Percentiles rank a stretch among this genome's conserved stretches.
These are phyloP conservation scores for Acronicta alni DNA, from an alignment of 2,888 invertebrate species.

Conservation along the genomic window DNA sequence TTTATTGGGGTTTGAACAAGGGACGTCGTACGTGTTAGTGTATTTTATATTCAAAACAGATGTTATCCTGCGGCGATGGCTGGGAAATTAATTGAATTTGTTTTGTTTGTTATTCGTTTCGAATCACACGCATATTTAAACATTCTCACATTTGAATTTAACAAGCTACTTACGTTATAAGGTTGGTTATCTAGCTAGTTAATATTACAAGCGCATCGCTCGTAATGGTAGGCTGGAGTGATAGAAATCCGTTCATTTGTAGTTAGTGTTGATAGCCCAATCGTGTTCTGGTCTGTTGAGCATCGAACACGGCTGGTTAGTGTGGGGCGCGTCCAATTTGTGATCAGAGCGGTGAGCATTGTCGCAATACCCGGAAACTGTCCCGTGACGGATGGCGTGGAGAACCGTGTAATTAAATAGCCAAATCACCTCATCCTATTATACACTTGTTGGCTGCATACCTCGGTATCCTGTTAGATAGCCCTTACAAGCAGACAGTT, in stretches of 20 bases:
- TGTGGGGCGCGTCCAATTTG: conserved; percentile 67
- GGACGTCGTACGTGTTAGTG: conserved; percentile 74
- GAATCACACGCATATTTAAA: conserved; percentile 80
- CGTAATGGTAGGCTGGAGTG: conserved; percentile 42
- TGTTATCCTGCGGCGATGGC: conserved; percentile 80
- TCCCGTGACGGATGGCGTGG: conserved; percentile 74
- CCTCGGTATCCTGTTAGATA: conserved; percentile 42
- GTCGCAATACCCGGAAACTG: conserved; percentile 70
- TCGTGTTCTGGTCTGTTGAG: conserved; percentile 62
- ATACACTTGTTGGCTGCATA: conserved; percentile 58
- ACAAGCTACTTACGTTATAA: conserved; percentile 57
- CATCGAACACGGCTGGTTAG: conserved; percentile 57
- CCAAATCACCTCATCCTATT: conserved; percentile 66
- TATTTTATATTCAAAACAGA: conserved; percentile 88
- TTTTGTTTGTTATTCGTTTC: conserved; percentile 82
- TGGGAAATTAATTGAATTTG: conserved; percentile 85
- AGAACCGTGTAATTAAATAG: conserved; percentile 79
- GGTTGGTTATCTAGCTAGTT: conserved; percentile 51
- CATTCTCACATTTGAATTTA: conserved; percentile 75
- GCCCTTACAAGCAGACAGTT: neutral
- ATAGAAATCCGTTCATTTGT: conserved; percentile 57
- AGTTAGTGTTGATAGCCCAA: conserved; percentile 63
- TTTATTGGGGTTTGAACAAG: conserved; percentile 81
- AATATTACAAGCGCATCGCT: conserved; percentile 55
- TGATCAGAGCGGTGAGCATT: conserved; percentile 61